These are phyloP conservation scores for Sebastes glaucus DNA, from an alignment of 2,797 vertebrate species.

Conservation along the genomic window DNA sequence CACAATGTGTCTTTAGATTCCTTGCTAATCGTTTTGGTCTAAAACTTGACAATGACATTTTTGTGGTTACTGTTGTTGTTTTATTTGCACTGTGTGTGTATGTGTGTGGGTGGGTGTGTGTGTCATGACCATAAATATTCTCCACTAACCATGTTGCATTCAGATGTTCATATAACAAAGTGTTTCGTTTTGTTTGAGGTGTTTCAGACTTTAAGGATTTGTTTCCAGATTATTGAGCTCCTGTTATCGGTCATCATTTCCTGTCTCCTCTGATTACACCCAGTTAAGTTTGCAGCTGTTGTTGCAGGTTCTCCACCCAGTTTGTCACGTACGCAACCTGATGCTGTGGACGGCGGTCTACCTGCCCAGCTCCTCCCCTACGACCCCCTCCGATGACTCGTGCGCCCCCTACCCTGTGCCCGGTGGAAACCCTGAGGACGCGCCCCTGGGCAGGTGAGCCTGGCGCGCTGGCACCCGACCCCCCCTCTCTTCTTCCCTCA, in stretches of 20 bases:
- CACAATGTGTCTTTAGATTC: neutral
- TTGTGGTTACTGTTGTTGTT: slow-evolving; percentile 28
- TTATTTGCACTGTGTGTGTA: slow-evolving; percentile 3
- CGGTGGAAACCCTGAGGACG: slow-evolving; percentile 89
- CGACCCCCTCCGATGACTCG: slow-evolving; percentile 92
- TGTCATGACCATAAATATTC: too few species aligned
- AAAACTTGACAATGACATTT: neutral
- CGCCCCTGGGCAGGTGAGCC: slow-evolving; percentile 93
- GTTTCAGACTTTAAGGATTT: neutral
- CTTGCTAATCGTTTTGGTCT: neutral
- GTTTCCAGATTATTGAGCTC: neutral
- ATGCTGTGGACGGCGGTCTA: slow-evolving; percentile 98
- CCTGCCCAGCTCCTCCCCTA: slow-evolving; percentile 95
- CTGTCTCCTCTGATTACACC: neutral
- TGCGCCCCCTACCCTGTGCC: slow-evolving; percentile 92
- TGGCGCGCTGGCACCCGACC: slow-evolving; percentile 62
- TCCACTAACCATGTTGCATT: neutral
- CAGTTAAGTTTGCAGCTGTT: slow-evolving; percentile 21
- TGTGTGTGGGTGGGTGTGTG: neutral
- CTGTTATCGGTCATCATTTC: neutral
- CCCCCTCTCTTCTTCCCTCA: slow-evolving; percentile 55
- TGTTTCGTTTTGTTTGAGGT: neutral
- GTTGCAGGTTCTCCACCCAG: slow-evolving; percentile 93
- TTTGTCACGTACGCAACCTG: slow-evolving; percentile 96
- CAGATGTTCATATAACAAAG: neutral